Base-by-base conservation (phyloP, 2,888 invertebrate genomes). In the Lasioglossum calceatum region DNA sequence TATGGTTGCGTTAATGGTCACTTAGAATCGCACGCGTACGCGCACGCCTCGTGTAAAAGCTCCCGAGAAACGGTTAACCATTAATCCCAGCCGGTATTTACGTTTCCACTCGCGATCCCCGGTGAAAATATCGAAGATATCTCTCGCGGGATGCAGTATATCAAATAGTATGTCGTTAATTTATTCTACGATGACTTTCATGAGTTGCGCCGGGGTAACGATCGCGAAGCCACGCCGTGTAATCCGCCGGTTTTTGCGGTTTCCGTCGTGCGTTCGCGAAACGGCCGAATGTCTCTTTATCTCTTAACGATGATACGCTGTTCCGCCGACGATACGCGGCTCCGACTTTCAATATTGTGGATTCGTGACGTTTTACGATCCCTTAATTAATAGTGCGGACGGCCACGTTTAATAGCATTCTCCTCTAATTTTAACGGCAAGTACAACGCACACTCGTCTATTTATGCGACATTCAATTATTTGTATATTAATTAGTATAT, bases 111-210 rank as follows among this genome's bases (percentile, higher is more conserved):
- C 8, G 50, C 44, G 80, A 72, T 84, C 70, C 27, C 50, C 44
- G 84, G 81, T 23, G 84, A 79, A 83, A 79, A 83, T 85, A 74
- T 76, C 82, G 61, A 23, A n/a, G 71, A 76, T 42, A 74, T 81
- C 39, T 75, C 75, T 81, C 58, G 58, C 75, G 27, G 70, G 12
- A 23, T 27, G 50, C 61, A 2, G 71, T 72, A 61, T 76, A 76
- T 83, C 71, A 81, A 77, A 84, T 58, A 61, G n/a, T 42, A 27
- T 72, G 77, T 82, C 83, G 78, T 82, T 72, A 85, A 83, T 82
- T 79, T 78, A 75, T 58, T 70, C 74, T 44, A 75, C 78, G 77
- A 50, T 74, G 82, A 85, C 78, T 78, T 85, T 85, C 77, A 74
- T 71, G 61, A 14, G 71, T 14, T 76, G 42, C 72, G 36, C 39